phyloP scores from a whole-genome alignment of 2,113 vertebrate genomes.

The Miniopterus natalensis region DNA sequence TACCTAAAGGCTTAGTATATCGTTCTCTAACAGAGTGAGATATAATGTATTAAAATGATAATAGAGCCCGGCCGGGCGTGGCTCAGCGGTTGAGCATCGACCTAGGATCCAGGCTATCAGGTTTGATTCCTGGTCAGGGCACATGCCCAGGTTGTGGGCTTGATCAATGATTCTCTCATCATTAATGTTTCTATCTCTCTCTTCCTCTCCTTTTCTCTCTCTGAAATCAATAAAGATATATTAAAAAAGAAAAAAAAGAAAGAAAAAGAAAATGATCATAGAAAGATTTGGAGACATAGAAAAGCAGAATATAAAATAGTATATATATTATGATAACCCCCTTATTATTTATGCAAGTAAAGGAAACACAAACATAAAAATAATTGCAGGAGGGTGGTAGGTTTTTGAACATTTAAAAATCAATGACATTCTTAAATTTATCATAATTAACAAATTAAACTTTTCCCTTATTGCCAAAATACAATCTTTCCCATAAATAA shows the following conservation, averaged over 20 bases:
- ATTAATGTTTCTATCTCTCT: too few relatives aligned
- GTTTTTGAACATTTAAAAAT: neutral
- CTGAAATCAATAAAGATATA: too few relatives aligned
- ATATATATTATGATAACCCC: neutral
- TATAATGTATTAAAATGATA: neutral
- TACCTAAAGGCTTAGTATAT: neutral
- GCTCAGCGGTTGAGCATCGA: too few relatives aligned
- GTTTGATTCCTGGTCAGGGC: too few relatives aligned
- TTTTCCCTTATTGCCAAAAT: slow-evolving; percentile 12
- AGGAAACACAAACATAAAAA: neutral
- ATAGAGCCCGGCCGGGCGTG: too few relatives aligned
- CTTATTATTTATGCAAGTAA: neutral
- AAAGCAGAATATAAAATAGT: slow-evolving; percentile 17
- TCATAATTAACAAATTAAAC: neutral
- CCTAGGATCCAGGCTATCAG: too few relatives aligned
- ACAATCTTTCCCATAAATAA: neutral
- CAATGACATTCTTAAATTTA: slow-evolving; percentile 31
- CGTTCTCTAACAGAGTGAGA: neutral
- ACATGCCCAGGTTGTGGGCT: too few relatives aligned
- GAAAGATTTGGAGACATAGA: neutral
- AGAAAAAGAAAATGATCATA: neutral
- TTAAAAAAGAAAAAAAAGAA: too few relatives aligned
- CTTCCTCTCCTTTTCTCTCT: too few relatives aligned
- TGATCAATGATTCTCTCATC: too few relatives aligned
- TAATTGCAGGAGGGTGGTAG: neutral